These are phyloP conservation scores for Morpho achilles DNA, from an alignment of 2,888 invertebrate species.

Conservation along the genomic window DNA sequence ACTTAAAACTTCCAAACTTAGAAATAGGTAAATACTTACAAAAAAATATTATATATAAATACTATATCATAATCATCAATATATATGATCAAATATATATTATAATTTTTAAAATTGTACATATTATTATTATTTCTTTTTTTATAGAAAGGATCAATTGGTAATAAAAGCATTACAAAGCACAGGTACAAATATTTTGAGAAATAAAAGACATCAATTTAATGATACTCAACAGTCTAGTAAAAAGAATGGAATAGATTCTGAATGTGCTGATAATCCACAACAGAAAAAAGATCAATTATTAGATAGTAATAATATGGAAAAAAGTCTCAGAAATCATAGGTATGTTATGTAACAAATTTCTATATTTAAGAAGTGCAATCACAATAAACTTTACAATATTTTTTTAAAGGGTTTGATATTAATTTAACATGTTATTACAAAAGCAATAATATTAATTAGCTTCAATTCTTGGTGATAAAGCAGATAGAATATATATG, in stretches of 20 bases:
- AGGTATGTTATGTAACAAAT: conserved; percentile 2
- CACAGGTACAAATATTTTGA: conserved; percentile 29
- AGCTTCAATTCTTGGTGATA: too few relatives aligned
- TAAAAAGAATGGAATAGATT: conserved; percentile 8
- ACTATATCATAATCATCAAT: too few relatives aligned
- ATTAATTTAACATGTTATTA: too few relatives aligned
- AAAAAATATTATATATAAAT: too few relatives aligned
- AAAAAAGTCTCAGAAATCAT: conserved; percentile 18
- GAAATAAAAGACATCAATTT: conserved; percentile 2
- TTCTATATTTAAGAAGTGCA: not conserved
- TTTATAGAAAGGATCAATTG: conserved; percentile 59
- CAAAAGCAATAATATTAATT: too few relatives aligned
- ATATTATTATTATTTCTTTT: conserved; percentile 1
- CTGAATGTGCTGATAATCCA: not conserved
- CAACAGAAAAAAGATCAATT: not conserved
- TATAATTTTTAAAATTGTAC: not conserved
- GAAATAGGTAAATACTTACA: too few relatives aligned
- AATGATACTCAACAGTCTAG: conserved; percentile 6
- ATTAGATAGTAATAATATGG: not conserved
- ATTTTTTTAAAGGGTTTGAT: too few relatives aligned
- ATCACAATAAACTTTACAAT: too few relatives aligned
- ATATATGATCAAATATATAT: too few relatives aligned
- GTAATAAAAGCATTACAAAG: conserved; percentile 46
- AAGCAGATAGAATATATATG: too few relatives aligned
- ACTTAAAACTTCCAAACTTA: too few relatives aligned